phyloP scores from a whole-genome alignment of 2,797 vertebrate species.

The Toxotes lorentzi region DNA sequence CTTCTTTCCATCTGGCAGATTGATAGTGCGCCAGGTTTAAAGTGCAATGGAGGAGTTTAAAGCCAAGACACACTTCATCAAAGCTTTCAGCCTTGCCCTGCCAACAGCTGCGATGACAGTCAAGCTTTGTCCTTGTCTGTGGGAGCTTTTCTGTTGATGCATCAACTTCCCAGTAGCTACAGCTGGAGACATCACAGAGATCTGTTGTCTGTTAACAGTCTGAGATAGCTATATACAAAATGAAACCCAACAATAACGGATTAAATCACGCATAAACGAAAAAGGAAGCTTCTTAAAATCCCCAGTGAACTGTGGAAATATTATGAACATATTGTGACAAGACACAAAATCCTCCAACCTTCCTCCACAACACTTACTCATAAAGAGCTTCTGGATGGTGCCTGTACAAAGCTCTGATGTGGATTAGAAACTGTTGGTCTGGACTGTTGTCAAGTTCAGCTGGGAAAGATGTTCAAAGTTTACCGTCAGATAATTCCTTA shows the following conservation, averaged over 20 bases:
- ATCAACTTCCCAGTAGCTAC: neutral
- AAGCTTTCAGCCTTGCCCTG: constrained; percentile 22
- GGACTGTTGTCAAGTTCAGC: too few species aligned
- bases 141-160: constrained; percentile 13
- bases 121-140: constrained; percentile 23
- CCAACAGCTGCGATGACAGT: constrained; percentile 21
- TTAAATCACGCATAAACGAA: too few species aligned
- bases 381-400: neutral
- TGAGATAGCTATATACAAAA: neutral
- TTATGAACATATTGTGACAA: neutral
- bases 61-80: constrained; percentile 31
- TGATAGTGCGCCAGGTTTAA: constrained; percentile 32
- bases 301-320: neutral
- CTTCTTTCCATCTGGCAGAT: constrained; percentile 11
- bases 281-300: neutral
- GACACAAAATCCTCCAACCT: neutral
- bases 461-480: too few species aligned
- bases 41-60: constrained; percentile 30
- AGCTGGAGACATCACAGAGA: constrained; percentile 4
- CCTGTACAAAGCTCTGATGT: neutral
- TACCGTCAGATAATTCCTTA: too few species aligned
- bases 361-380: neutral
- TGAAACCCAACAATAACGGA: neutral
- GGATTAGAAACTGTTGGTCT: neutral
- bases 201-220: neutral